Percentiles rank a stretch among this genome's conserved stretches.
Conservation (phyloP, 2,888 invertebrate genomes). For the Hyposoter dolosus region DNA sequence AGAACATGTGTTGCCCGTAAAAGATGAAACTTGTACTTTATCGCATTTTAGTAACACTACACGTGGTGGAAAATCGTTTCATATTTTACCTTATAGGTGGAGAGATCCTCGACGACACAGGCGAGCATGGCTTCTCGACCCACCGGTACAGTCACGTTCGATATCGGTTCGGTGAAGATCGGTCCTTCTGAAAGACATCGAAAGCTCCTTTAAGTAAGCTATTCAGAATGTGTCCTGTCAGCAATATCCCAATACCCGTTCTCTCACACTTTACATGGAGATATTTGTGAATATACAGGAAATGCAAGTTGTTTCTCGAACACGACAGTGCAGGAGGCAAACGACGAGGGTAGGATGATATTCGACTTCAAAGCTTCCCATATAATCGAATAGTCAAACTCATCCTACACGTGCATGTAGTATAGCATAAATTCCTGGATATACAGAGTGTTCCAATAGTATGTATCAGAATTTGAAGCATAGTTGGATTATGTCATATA, state of each 20-base stretch:
- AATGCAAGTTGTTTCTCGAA: slow-evolving; percentile 11
- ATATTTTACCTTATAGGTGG: slow-evolving; percentile 91
- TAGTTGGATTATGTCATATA: neutral
- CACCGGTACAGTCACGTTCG: slow-evolving; percentile 93
- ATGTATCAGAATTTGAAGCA: neutral
- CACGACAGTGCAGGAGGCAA: neutral
- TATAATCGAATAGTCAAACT: neutral
- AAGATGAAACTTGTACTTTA: slow-evolving; percentile 19
- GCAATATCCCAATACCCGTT: neutral
- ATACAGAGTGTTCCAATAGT: neutral
- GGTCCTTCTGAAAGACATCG: slow-evolving; percentile 89
- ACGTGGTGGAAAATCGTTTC: slow-evolving; percentile 8
- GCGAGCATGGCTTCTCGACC: slow-evolving; percentile 93
- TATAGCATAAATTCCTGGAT: slow-evolving; percentile 23
- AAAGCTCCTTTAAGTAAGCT: slow-evolving; percentile 70
- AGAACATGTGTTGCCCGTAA: neutral
- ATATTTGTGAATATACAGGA: slow-evolving; percentile 11
- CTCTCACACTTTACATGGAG: neutral
- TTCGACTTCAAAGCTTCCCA: slow-evolving; percentile 10
- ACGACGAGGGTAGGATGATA: neutral
- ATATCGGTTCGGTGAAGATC: slow-evolving; percentile 92
- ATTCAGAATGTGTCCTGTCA: slow-evolving; percentile 29
- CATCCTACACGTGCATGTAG: neutral
- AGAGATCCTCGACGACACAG: slow-evolving; percentile 94
- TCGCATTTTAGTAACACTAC: slow-evolving; percentile 1